A percentile compares a stretch with the other conserved stretches of the same genome.
Conservation (phyloP, 2,797 vertebrate genomes). For the Microcaecilia unicolor region DNA sequence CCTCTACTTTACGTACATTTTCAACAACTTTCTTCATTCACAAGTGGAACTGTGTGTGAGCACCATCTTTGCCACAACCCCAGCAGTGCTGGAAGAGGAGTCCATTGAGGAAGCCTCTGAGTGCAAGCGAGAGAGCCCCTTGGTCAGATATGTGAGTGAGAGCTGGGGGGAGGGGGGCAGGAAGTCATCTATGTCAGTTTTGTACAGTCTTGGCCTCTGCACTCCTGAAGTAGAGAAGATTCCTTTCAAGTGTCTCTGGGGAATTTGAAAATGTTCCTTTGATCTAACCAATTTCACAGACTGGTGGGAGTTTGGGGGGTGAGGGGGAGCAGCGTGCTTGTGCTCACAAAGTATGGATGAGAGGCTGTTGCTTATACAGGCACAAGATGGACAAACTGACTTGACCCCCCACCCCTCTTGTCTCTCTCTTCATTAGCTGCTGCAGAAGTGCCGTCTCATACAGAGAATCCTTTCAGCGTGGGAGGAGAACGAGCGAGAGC, state of each 20-base stretch:
- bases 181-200: too few species aligned
- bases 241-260: too few species aligned
- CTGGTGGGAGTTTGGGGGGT: too few species aligned
- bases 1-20: conserved; percentile 50
- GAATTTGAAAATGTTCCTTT: too few species aligned
- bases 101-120: conserved; percentile 6
- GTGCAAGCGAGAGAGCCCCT: conserved; percentile 10
- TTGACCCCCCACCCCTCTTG: background rate
- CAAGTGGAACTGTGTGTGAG: conserved; percentile 50
- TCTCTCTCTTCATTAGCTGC: conserved; percentile 22
- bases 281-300: too few species aligned
- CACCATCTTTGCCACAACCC: conserved; percentile 23
- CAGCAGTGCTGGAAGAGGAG: conserved; percentile 2
- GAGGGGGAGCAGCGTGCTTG: too few species aligned
- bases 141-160: conserved; percentile 41
- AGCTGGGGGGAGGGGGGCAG: too few species aligned
- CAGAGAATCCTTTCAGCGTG: conserved; percentile 46
- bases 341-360: fast-evolving
- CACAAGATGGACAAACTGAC: fast-evolving
- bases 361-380: too few species aligned
- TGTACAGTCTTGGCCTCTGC: background rate
- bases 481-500: conserved; percentile 48
- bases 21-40: conserved; percentile 52
- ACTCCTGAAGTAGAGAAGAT: background rate
- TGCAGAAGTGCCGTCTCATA: conserved; percentile 44